These are phyloP conservation scores for Euclidia mi DNA, from an alignment of 2,888 invertebrate species.

Conservation along the genomic window DNA sequence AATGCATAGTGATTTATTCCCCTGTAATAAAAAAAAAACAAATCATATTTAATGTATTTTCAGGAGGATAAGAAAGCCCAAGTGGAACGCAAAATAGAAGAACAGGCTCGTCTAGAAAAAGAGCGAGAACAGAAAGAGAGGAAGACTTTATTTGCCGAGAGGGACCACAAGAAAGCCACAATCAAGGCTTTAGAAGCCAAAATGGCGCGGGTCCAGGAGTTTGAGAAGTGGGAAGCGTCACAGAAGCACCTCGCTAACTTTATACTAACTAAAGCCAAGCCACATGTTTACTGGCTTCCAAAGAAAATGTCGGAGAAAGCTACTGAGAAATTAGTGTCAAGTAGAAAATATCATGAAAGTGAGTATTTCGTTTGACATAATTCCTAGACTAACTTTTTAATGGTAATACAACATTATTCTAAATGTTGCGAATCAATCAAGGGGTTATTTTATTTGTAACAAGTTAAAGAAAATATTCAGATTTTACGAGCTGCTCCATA, in stretches of 20 bases:
- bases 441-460: too few species aligned
- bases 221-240: constrained; percentile 95
- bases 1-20: too few species aligned
- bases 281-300: constrained; percentile 96
- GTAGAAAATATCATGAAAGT: constrained; percentile 92
- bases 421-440: too few species aligned
- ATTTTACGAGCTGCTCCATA: too few species aligned
- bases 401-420: too few species aligned
- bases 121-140: constrained; percentile 95
- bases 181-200: constrained; percentile 97
- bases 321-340: constrained; percentile 91
- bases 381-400: too few species aligned
- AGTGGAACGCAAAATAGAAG: constrained; percentile 98
- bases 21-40: too few species aligned
- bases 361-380: constrained; percentile 63
- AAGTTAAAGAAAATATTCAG: too few species aligned
- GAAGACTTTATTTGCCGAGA: constrained; percentile 95
- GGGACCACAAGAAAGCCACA: constrained; percentile 96
- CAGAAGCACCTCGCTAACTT: constrained; percentile 94
- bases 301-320: constrained; percentile 93
- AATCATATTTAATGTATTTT: constrained; percentile 18
- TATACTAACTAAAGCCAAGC: constrained; percentile 96
- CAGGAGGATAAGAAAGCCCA: constrained; percentile 91
- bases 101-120: constrained; percentile 96
- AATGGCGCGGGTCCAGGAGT: constrained; percentile 96